phyloP scores from a whole-genome alignment of 2,888 invertebrate species.

The Pycnomerus fuliginosus region DNA sequence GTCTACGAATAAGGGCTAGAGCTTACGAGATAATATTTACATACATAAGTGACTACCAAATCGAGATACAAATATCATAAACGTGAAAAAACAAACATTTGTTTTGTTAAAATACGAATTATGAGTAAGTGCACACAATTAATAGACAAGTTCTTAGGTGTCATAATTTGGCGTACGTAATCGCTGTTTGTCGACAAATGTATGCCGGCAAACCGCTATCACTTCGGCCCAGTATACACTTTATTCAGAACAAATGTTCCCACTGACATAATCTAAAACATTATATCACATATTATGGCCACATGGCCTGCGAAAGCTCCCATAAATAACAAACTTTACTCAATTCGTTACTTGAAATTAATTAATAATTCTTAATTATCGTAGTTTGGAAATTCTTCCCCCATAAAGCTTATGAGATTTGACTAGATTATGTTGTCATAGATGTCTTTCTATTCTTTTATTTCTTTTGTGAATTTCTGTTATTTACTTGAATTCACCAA shows the following conservation, averaged over 20 bases:
- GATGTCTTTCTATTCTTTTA: no score
- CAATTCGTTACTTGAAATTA: no score
- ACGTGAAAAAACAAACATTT: conserved; percentile 12
- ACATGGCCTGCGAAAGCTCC: conserved; percentile 28
- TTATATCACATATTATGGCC: conserved; percentile 31
- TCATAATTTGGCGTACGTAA: conserved; percentile 26
- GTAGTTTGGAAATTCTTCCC: no score
- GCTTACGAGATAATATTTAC: conserved; percentile 17
- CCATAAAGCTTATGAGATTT: no score
- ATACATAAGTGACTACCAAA: conserved; percentile 18
- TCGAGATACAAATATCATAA: conserved; percentile 16
- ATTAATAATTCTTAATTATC: conserved; percentile 44
- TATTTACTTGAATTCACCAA: conserved; percentile 22
- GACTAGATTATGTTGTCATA: conserved; percentile 2
- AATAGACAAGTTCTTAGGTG: conserved; percentile 23
- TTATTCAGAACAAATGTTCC: conserved; percentile 42
- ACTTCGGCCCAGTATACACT: conserved; percentile 36
- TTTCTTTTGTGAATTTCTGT: no score
- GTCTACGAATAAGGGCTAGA: conserved; percentile 16
- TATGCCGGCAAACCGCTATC: conserved; percentile 36
- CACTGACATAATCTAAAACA: conserved; percentile 42
- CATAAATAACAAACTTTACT: conserved; percentile 45
- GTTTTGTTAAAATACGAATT: no score
- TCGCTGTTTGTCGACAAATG: conserved; percentile 31
- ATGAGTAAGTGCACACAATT: no score